Conservation (phyloP, 2,888 invertebrate species). For the Seira sanloemensis region DNA sequence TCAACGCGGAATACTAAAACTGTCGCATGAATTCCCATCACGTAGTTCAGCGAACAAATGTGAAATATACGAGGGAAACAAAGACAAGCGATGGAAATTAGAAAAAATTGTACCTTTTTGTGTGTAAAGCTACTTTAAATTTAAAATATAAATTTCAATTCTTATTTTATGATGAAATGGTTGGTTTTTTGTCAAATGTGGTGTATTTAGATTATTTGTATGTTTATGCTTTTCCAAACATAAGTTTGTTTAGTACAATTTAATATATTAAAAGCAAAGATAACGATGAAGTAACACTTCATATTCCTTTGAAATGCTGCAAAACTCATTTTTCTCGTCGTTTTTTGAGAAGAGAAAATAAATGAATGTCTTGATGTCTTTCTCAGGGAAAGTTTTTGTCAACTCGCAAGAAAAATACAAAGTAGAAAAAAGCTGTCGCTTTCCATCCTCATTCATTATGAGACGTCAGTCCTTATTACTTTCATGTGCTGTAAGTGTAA, state of each 20-base stretch:
- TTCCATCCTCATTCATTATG: constrained; percentile 38
- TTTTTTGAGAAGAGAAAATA: constrained; percentile 12
- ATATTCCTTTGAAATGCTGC: no score
- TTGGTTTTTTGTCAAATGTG: no score
- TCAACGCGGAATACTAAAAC: constrained; percentile 73
- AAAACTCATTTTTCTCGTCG: no score
- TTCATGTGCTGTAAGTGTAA: not conserved
- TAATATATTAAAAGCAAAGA: no score
- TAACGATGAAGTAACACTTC: no score
- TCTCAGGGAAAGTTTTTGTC: no score
- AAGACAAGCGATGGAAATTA: no score
- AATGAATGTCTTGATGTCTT: not conserved
- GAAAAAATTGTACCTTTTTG: no score
- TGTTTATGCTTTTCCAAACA: no score
- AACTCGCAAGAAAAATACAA: not conserved
- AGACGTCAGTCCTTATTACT: not conserved
- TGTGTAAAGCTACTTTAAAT: no score
- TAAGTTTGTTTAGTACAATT: no score
- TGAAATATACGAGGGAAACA: constrained; percentile 53
- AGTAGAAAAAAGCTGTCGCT: constrained; percentile 18
- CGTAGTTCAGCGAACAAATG: constrained; percentile 70
- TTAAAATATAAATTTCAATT: constrained; percentile 36
- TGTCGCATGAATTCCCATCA: constrained; percentile 74
- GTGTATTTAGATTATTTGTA: no score
- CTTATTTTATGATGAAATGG: constrained; percentile 40